Conservation (phyloP, 2,888 invertebrate genomes). For the Ophion ellenae region DNA sequence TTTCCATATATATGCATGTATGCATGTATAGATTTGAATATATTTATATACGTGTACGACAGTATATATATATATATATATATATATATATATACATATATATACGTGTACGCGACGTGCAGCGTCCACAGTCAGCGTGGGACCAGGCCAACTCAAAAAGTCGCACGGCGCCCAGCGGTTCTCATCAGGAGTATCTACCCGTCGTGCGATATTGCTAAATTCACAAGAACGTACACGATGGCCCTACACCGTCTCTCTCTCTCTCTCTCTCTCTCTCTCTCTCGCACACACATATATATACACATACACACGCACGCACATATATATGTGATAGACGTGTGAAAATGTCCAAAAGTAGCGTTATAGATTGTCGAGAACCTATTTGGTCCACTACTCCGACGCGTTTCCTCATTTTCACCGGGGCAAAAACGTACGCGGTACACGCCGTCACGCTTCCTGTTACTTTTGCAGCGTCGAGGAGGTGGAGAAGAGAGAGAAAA, state of each 20-base stretch:
- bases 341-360: background rate
- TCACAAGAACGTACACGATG: background rate
- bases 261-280: too few relatives aligned
- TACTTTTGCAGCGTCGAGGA: too few relatives aligned
- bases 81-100: constrained; percentile 38
- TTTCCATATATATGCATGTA: background rate
- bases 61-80: constrained; percentile 37
- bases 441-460: too few relatives aligned
- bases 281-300: too few relatives aligned
- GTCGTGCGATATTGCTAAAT: constrained; percentile 24
- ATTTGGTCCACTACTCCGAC: too few relatives aligned
- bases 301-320: too few relatives aligned
- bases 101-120: constrained; percentile 67
- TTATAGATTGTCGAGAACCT: background rate
- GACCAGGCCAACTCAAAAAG: constrained; percentile 82
- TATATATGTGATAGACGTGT: background rate
- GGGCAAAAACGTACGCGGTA: too few relatives aligned
- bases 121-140: constrained; percentile 80
- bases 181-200: constrained; percentile 71
- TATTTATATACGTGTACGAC: constrained; percentile 44
- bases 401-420: background rate
- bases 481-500: too few relatives aligned
- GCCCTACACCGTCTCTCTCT: background rate
- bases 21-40: background rate
- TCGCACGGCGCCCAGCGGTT: constrained; percentile 82